Percentiles rank a stretch among this genome's conserved stretches.
Conservation (phyloP, 2,888 invertebrate species). For the Charanyca ferruginea region DNA sequence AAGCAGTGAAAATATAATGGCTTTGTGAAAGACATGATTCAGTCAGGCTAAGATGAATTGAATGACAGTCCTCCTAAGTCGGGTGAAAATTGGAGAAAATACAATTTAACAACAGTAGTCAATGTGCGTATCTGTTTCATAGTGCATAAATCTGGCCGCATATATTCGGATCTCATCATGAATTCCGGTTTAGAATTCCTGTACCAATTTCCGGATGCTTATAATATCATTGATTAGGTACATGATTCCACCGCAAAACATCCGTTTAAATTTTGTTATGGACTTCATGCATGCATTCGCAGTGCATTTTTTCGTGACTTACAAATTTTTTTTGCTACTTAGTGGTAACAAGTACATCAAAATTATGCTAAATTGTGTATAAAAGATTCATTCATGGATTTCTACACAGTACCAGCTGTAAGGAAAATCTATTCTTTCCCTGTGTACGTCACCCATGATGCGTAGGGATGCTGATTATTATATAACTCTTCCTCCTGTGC, state of each 20-base stretch:
- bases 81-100: neutral
- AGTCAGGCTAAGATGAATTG: neutral
- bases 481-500: neutral
- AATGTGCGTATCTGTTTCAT: conserved; percentile 7
- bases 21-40: neutral
- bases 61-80: too few relatives aligned
- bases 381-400: conserved; percentile 4
- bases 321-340: neutral
- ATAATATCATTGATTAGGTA: conserved; percentile 40
- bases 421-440: conserved; percentile 35
- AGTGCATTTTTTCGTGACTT: conserved; percentile 3
- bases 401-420: neutral
- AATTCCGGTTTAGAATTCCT: conserved; percentile 33
- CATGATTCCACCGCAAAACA: conserved; percentile 41
- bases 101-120: neutral
- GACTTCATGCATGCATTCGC: conserved; percentile 35
- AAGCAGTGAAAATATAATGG: too few relatives aligned
- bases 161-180: conserved; percentile 36
- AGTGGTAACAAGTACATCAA: neutral
- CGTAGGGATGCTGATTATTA: conserved; percentile 7
- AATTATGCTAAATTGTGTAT: neutral
- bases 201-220: conserved; percentile 31
- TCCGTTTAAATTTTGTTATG: conserved; percentile 30
- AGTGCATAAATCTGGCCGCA: conserved; percentile 21
- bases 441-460: neutral